Conservation (phyloP, 2,888 invertebrate species). For the Cataglyphis altisquamis region DNA sequence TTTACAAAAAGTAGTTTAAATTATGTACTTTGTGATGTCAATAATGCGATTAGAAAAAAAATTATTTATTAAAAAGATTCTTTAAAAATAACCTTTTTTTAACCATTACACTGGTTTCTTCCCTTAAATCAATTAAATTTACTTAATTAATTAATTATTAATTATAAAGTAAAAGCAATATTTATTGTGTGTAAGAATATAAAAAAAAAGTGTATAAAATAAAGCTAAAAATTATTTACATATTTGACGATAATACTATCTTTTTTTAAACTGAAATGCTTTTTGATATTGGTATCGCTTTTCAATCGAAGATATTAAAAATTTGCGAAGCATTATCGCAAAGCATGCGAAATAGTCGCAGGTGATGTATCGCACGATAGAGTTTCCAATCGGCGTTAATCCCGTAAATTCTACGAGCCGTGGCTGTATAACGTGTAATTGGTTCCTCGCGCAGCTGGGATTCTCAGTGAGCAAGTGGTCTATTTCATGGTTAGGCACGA, state of each 20-base stretch:
- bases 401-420: slow-evolving; percentile 42
- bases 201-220: neutral
- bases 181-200: neutral
- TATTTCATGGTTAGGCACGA: slow-evolving; percentile 52
- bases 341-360: neutral
- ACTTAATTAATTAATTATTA: neutral
- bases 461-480: slow-evolving; percentile 50
- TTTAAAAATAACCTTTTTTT: no score
- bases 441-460: slow-evolving; percentile 56
- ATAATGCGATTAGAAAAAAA: no score
- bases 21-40: no score
- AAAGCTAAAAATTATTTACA: neutral
- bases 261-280: neutral
- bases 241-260: neutral
- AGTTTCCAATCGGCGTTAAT: slow-evolving; percentile 44
- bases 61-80: no score
- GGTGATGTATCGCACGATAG: slow-evolving; percentile 4
- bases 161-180: slow-evolving; percentile 4
- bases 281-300: neutral
- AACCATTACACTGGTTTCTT: no score
- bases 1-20: no score
- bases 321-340: slow-evolving; percentile 18
- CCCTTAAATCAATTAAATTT: neutral
- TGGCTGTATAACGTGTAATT: slow-evolving; percentile 15
- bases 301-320: slow-evolving; percentile 10